Conservation (phyloP, 1,140 invertebrate genomes). For the Ceratitis capitata region DNA sequence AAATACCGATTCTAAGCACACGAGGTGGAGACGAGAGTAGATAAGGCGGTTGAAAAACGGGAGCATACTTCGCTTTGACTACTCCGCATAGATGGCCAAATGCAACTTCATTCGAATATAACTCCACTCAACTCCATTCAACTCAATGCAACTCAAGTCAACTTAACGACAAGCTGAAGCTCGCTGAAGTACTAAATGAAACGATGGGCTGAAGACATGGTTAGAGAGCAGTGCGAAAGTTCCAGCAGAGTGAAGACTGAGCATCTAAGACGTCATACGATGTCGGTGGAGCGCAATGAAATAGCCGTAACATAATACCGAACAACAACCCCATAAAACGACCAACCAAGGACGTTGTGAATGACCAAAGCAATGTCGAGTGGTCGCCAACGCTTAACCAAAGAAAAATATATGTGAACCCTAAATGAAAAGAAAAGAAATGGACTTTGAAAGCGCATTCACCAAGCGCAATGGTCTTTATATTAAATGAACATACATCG, state of each 20-base stretch:
- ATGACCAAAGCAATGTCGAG: conserved; percentile 23
- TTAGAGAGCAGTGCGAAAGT: not conserved
- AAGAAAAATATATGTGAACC: not conserved
- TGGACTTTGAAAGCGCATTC: not conserved
- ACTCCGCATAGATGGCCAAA: not conserved
- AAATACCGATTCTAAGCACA: too few species aligned
- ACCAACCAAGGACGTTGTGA: conserved; percentile 4
- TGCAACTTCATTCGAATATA: conserved; percentile 19
- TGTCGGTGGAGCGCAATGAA: not conserved
- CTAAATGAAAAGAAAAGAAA: not conserved
- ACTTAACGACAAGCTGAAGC: not conserved
- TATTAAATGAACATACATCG: too few species aligned
- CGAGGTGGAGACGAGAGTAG: too few species aligned
- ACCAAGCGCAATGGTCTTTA: too few species aligned
- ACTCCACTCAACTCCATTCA: conserved; percentile 10
- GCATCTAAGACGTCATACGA: not conserved
- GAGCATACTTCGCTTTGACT: not conserved
- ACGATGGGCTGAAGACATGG: not conserved
- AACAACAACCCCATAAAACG: not conserved
- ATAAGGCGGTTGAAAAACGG: too few species aligned
- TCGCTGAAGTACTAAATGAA: not conserved
- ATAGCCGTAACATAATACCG: not conserved
- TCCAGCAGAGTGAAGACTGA: not conserved
- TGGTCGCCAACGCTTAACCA: not conserved
- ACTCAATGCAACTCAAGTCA: not conserved